Evolutionary conservation across 2,888 invertebrate genomes (phyloP).

Genomic region (Dolomedes plantarius): DNA sequence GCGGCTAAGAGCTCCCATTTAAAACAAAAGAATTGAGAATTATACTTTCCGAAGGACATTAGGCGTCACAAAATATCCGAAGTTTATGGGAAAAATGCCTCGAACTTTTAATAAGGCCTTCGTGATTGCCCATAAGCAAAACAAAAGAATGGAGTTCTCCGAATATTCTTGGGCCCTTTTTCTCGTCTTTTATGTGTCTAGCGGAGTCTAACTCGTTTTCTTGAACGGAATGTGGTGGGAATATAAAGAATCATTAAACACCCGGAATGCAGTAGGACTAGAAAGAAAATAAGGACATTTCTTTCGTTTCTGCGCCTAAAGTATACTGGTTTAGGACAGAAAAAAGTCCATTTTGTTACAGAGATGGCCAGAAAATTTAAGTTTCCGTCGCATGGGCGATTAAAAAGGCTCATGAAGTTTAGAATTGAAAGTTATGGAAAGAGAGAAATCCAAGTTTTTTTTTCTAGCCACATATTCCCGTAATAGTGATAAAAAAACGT

Average conservation of each 20-base stretch:
- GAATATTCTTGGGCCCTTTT: not conserved
- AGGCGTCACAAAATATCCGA: not conserved
- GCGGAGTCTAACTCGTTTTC: not conserved
- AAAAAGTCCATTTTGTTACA: no score
- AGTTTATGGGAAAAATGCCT: not conserved
- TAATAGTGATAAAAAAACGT: no score
- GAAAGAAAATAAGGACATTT: not conserved
- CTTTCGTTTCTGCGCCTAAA: not conserved
- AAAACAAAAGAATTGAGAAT: not conserved
- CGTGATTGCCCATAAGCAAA: not conserved
- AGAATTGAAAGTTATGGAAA: no score
- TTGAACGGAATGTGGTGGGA: not conserved
- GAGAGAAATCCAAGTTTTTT: no score
- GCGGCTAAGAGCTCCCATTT: not conserved
- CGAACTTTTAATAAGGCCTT: constrained; percentile 12
- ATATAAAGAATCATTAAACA: constrained; percentile 9
- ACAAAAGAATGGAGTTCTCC: not conserved
- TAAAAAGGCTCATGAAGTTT: no score
- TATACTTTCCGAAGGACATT: not conserved
- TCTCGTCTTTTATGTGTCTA: not conserved
- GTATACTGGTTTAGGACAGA: not conserved
- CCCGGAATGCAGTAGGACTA: not conserved
- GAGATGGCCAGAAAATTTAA: no score
- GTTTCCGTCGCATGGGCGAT: no score
- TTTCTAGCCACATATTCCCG: no score